phyloP scores from a whole-genome alignment of 2,113 vertebrate genomes.

The Morone chrysops region DNA sequence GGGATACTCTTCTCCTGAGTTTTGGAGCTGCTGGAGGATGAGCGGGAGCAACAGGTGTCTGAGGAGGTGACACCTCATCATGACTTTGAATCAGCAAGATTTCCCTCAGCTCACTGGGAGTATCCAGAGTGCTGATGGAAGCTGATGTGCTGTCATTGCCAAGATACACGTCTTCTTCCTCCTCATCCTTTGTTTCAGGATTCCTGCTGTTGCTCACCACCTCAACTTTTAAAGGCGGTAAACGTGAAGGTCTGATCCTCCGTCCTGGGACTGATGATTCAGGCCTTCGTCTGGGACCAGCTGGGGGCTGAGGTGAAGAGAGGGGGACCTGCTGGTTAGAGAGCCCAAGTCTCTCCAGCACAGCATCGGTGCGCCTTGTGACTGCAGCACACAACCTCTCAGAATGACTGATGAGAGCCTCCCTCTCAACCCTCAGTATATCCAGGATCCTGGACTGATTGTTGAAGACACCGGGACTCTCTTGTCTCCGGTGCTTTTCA shows the following conservation, averaged over 20 bases:
- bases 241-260: too few relatives aligned
- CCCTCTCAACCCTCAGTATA: neutral
- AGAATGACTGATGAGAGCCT: neutral
- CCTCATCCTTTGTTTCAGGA: neutral
- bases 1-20: neutral
- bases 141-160: neutral
- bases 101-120: neutral
- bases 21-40: neutral
- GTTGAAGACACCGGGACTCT: neutral
- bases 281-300: neutral
- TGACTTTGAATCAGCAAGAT: neutral
- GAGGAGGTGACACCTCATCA: neutral
- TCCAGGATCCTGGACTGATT: neutral
- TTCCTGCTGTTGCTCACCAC: too few relatives aligned
- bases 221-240: too few relatives aligned
- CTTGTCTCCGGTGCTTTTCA: too few relatives aligned
- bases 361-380: neutral
- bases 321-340: neutral
- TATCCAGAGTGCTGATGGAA: neutral
- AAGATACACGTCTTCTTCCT: neutral
- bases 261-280: neutral
- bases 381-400: neutral
- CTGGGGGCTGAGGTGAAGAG: neutral
- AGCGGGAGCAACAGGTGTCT: neutral
- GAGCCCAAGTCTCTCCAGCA: neutral